Evolutionary conservation across 2,113 vertebrate species (phyloP).

Genomic region (Trinectes maculatus): DNA sequence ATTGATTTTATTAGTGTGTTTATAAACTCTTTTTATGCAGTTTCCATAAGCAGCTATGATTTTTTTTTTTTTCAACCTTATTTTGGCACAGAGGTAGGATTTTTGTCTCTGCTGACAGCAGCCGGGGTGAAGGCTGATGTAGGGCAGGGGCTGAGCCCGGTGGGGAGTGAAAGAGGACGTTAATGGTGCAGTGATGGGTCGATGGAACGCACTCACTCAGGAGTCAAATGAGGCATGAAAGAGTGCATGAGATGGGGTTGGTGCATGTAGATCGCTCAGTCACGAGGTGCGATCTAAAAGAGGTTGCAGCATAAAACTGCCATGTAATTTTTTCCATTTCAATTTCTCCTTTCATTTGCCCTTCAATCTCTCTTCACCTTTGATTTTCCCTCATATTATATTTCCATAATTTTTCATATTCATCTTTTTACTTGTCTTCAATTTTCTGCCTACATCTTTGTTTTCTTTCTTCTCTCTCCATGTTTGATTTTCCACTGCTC

Average conservation of each 20-base stretch:
- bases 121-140: conserved; percentile 33
- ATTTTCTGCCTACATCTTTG: background rate
- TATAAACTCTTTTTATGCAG: background rate
- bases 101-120: conserved; percentile 12
- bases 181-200: conserved; percentile 57
- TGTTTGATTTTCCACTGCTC: background rate
- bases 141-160: conserved; percentile 36
- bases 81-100: conserved; percentile 11
- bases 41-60: background rate
- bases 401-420: background rate
- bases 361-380: no score
- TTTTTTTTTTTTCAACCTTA: conserved; percentile 13
- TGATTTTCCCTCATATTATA: background rate
- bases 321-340: conserved; percentile 11
- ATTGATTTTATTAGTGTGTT: background rate
- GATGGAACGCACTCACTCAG: conserved; percentile 67
- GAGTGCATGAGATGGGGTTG: background rate
- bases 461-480: background rate
- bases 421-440: background rate
- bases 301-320: conserved; percentile 17
- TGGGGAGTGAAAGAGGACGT: conserved; percentile 63
- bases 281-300: conserved; percentile 48
- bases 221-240: conserved; percentile 56
- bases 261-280: conserved; percentile 25
- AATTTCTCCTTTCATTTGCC: conserved; percentile 9